Evolutionary conservation across 2,797 vertebrate species (phyloP).

Genomic region (Balearica regulorum): DNA sequence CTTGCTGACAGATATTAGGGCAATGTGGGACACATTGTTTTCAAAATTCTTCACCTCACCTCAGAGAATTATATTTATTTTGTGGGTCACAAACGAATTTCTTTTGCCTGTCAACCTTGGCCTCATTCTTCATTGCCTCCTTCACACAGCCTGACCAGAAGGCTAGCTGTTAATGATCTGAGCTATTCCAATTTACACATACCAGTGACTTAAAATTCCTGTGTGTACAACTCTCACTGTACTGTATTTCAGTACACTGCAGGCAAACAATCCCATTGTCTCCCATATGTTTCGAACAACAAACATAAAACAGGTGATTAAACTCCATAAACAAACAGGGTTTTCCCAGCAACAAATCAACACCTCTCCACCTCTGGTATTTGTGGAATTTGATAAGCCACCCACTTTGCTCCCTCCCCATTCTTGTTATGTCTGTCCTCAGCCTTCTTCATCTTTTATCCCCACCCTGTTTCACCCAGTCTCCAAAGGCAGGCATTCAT

Average conservation of each 20-base stretch:
- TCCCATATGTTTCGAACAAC: slow-evolving; percentile 62
- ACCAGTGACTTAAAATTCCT: slow-evolving; percentile 3
- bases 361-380: slow-evolving; percentile 67
- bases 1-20: neutral
- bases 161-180: slow-evolving; percentile 2
- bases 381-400: slow-evolving; percentile 74
- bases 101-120: slow-evolving; percentile 13
- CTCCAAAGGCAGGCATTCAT: slow-evolving; percentile 73
- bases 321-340: slow-evolving; percentile 70
- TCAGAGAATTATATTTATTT: slow-evolving; percentile 25
- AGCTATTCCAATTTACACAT: slow-evolving; percentile 21
- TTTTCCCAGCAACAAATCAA: slow-evolving; percentile 73
- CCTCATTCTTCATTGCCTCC: neutral
- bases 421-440: slow-evolving; percentile 67
- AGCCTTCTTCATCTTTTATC: slow-evolving; percentile 69
- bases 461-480: slow-evolving; percentile 58
- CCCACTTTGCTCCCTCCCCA: slow-evolving; percentile 65
- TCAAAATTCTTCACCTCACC: neutral
- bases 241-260: neutral
- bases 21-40: neutral
- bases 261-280: slow-evolving; percentile 58
- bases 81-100: neutral
- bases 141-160: neutral
- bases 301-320: slow-evolving; percentile 73
- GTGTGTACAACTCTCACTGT: neutral